These are phyloP conservation scores for Cyprinus carpio DNA, from an alignment of 2,113 vertebrate species.

Conservation along the genomic window DNA sequence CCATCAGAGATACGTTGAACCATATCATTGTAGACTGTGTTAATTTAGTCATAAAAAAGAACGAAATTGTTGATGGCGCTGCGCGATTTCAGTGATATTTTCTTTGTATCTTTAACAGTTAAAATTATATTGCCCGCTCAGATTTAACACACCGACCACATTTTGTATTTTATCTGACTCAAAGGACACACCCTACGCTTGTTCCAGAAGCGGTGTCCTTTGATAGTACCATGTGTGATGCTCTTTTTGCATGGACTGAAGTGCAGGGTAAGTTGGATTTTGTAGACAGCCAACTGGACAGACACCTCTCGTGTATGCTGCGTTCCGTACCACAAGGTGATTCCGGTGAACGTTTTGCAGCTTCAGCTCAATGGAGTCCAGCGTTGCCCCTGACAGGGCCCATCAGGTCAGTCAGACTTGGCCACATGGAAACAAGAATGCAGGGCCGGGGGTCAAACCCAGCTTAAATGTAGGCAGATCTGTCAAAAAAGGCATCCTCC, in stretches of 20 bases:
- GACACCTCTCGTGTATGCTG: conserved; percentile 67
- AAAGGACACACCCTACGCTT: background rate
- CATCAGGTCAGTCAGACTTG: conserved; percentile 76
- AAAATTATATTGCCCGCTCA: background rate
- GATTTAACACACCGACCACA: background rate
- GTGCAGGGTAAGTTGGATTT: conserved; percentile 10
- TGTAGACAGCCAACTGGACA: conserved; percentile 49
- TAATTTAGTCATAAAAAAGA: background rate
- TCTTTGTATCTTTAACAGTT: background rate
- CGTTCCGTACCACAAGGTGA: conserved; percentile 37
- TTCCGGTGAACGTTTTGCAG: conserved; percentile 57
- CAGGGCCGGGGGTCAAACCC: conserved; percentile 79
- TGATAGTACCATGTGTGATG: background rate
- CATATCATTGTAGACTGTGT: background rate
- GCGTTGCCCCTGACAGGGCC: conserved; percentile 70
- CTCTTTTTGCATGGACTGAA: conserved; percentile 10
- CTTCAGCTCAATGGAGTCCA: conserved; percentile 70
- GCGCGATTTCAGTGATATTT: too few species aligned
- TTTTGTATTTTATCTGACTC: background rate
- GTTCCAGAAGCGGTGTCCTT: conserved; percentile 13
- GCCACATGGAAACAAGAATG: conserved; percentile 80
- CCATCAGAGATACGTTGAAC: background rate
- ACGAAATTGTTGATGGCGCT: background rate
- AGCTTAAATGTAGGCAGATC: conserved; percentile 89
- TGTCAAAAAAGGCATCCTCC: conserved; percentile 89